Evolutionary conservation across 2,888 invertebrate species (phyloP).

Genomic region (Cynaeus angustus): DNA sequence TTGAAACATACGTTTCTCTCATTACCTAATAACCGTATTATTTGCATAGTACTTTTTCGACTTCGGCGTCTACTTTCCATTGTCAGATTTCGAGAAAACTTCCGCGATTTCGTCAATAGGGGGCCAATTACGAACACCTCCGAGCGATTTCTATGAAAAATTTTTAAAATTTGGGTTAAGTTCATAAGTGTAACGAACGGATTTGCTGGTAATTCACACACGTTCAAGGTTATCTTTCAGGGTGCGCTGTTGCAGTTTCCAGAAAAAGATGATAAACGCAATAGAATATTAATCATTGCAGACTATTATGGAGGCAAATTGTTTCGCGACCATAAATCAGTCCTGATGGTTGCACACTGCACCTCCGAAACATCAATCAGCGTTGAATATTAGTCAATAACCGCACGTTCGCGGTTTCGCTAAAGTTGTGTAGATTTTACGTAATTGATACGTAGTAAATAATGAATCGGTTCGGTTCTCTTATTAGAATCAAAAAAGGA

Average conservation of each 20-base stretch:
- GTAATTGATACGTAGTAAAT: conserved; percentile 48
- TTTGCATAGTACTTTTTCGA: conserved; percentile 36
- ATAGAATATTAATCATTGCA: conserved; percentile 33
- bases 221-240: background rate
- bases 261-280: conserved; percentile 10
- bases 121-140: conserved; percentile 10
- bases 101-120: conserved; percentile 30
- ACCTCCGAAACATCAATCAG: conserved; percentile 40
- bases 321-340: conserved; percentile 37
- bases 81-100: conserved; percentile 28
- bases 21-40: conserved; percentile 41
- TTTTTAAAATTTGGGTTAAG: no score
- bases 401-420: conserved; percentile 34
- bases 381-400: conserved; percentile 28
- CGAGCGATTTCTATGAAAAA: no score
- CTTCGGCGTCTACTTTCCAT: conserved; percentile 10
- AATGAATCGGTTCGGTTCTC: conserved; percentile 34
- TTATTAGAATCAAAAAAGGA: conserved; percentile 27
- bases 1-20: conserved; percentile 36
- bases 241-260: background rate
- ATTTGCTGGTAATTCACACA: background rate
- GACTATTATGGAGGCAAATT: conserved; percentile 30
- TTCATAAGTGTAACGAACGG: no score
- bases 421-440: conserved; percentile 41
- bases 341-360: conserved; percentile 32